Evolutionary conservation across 37 sponge, comb jelly and placozoan genomes (phyloP).

Genomic region (Bolinopsis microptera): DNA sequence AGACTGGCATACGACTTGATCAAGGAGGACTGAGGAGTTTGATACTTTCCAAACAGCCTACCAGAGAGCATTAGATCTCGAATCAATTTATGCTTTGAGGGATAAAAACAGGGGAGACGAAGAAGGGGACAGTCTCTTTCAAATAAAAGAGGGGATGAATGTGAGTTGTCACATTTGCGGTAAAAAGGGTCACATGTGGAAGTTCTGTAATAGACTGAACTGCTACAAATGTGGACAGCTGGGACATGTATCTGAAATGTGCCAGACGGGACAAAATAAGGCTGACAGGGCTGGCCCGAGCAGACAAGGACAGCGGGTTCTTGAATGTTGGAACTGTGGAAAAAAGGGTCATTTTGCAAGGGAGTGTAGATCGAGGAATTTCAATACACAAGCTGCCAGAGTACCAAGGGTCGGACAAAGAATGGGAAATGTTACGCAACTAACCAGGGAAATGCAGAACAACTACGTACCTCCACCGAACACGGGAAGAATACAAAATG

Average conservation of each 20-base stretch:
- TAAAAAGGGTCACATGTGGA: neutral
- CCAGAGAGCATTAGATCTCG: neutral
- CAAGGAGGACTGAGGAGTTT: neutral
- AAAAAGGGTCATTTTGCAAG: neutral
- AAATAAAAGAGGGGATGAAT: neutral
- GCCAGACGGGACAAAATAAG: neutral
- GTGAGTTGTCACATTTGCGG: neutral
- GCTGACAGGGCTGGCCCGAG: neutral
- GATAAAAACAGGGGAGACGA: neutral
- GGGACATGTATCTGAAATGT: neutral
- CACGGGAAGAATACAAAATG: neutral
- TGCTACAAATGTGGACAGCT: neutral
- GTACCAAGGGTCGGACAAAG: neutral
- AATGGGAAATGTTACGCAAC: neutral
- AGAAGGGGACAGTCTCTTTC: neutral
- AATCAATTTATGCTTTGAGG: neutral
- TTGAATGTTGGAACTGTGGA: neutral
- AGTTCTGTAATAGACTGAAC: neutral
- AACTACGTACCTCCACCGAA: neutral
- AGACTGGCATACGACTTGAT: neutral
- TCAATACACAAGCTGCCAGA: neutral
- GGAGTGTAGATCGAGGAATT: neutral
- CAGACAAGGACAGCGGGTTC: neutral
- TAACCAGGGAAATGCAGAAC: neutral
- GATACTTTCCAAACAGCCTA: neutral